Evolutionary conservation across 1,140 invertebrate genomes (phyloP).

Genomic region (Drosophila aff.): DNA sequence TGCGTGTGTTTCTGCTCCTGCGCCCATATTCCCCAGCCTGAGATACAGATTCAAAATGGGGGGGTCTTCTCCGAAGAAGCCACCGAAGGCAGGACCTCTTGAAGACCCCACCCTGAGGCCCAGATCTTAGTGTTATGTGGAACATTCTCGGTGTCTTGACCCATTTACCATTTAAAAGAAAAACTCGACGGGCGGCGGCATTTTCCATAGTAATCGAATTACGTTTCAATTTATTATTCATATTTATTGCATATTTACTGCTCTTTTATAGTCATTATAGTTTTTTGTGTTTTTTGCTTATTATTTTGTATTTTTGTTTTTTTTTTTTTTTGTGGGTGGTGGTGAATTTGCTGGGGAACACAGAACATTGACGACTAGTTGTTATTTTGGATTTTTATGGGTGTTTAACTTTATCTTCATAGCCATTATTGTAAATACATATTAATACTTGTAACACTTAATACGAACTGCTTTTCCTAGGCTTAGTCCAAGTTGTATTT

Average conservation of each 20-base stretch:
- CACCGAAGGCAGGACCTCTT: neutral
- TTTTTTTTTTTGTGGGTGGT: slow-evolving; percentile 20
- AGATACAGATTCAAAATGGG: neutral
- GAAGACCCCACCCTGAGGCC: slow-evolving; percentile 23
- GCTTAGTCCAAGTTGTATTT: slow-evolving; percentile 39
- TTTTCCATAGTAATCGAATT: slow-evolving; percentile 64
- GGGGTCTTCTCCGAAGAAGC: neutral
- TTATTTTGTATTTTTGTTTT: slow-evolving; percentile 12
- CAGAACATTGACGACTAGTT: slow-evolving; percentile 60
- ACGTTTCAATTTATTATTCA: slow-evolving; percentile 60
- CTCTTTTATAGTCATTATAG: slow-evolving; percentile 49
- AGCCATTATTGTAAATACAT: slow-evolving; percentile 52
- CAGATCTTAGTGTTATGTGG: slow-evolving; percentile 8
- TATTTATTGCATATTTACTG: slow-evolving; percentile 62
- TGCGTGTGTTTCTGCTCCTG: slow-evolving; percentile 29
- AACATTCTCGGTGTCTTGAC: slow-evolving; percentile 13
- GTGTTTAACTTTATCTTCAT: slow-evolving; percentile 32
- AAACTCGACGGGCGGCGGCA: neutral
- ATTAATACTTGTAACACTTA: slow-evolving; percentile 57
- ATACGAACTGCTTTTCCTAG: slow-evolving; percentile 49
- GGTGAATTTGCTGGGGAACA: slow-evolving; percentile 46
- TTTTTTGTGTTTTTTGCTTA: slow-evolving; percentile 22
- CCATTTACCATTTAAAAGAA: slow-evolving; percentile 24
- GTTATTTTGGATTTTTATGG: slow-evolving; percentile 14
- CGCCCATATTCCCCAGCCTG: slow-evolving; percentile 20